Conservation (phyloP, 53 echinoderm and acorn worm genomes). For the Hippasteria phrygiana region DNA sequence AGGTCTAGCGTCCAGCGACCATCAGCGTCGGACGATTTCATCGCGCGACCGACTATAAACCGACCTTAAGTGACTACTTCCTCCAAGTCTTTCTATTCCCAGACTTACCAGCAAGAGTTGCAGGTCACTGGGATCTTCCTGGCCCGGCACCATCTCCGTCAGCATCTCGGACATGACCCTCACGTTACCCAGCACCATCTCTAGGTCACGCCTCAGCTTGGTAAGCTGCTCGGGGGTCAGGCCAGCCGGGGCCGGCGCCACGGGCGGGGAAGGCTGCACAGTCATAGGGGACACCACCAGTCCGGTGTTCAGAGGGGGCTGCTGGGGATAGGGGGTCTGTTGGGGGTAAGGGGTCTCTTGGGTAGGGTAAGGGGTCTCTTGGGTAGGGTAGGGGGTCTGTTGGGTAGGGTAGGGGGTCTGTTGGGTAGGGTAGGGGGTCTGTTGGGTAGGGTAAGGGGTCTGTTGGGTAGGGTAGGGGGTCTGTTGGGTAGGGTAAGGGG, state of each 20-base stretch:
- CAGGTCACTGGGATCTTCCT: slow-evolving; percentile 86
- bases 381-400: background rate
- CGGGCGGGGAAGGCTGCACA: slow-evolving; percentile 19
- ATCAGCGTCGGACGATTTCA: too few species aligned
- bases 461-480: background rate
- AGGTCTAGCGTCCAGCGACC: too few species aligned
- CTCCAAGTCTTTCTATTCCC: background rate
- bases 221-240: slow-evolving; percentile 84
- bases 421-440: background rate
- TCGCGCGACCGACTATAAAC: too few species aligned
- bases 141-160: slow-evolving; percentile 89
- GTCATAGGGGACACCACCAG: slow-evolving; percentile 18
- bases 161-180: slow-evolving; percentile 97
- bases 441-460: background rate
- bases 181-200: slow-evolving; percentile 87
- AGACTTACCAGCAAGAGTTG: slow-evolving; percentile 83
- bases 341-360: slow-evolving; percentile 14
- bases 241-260: slow-evolving; percentile 45
- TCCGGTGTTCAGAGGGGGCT: slow-evolving; percentile 51
- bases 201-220: slow-evolving; percentile 92
- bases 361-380: background rate
- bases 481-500: background rate
- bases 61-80: too few species aligned
- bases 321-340: slow-evolving; percentile 3
- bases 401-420: background rate